Conservation (phyloP, 1,140 invertebrate species). For the Homalodisca vitripennis region DNA sequence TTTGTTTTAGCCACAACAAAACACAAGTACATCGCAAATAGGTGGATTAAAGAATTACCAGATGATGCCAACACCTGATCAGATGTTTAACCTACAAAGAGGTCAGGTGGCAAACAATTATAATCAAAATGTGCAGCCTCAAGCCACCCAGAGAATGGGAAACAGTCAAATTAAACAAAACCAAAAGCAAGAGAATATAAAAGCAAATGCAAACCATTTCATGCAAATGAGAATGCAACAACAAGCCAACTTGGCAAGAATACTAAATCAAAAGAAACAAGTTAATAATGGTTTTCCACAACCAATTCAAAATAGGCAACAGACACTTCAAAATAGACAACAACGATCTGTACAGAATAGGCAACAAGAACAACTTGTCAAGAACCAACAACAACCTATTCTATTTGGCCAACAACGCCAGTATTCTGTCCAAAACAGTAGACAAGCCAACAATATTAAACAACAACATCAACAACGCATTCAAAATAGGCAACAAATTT, state of each 20-base stretch:
- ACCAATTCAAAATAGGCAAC: neutral
- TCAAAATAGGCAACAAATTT: too few relatives aligned
- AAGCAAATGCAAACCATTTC: neutral
- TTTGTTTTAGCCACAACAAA: too few relatives aligned
- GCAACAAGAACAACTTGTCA: neutral
- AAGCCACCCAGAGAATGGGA: neutral
- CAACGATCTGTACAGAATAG: neutral
- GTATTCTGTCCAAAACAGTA: too few relatives aligned
- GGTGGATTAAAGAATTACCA: too few relatives aligned
- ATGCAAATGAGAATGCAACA: conserved; percentile 6
- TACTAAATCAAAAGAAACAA: neutral
- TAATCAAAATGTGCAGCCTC: neutral
- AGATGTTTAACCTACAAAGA: neutral
- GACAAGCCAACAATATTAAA: too few relatives aligned
- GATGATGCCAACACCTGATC: too few relatives aligned
- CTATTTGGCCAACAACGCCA: too few relatives aligned
- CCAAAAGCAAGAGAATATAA: neutral
- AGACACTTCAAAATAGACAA: neutral
- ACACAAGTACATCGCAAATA: too few relatives aligned
- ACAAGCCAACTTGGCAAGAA: neutral
- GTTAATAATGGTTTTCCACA: neutral
- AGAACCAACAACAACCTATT: too few relatives aligned
- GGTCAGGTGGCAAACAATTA: neutral
- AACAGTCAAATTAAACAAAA: neutral
- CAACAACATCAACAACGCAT: too few relatives aligned